These are phyloP conservation scores for Conus canariensis DNA, from an alignment of 2,888 invertebrate genomes.

Conservation along the genomic window DNA sequence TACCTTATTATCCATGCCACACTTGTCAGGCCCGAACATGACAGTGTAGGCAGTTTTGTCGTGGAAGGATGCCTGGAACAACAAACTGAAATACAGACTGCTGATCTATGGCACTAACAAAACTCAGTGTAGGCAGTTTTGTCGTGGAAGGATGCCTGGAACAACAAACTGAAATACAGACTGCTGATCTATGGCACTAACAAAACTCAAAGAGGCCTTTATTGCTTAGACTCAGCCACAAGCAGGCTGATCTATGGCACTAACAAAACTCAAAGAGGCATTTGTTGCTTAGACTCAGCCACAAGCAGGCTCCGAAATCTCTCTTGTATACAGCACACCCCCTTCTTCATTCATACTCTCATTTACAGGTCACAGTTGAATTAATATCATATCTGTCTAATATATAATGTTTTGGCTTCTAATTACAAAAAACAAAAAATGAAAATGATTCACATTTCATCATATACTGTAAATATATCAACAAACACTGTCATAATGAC, in stretches of 20 bases:
- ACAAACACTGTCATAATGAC: too few relatives aligned
- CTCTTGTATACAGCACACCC: not conserved
- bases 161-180: constrained; percentile 41
- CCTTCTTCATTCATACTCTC: not conserved
- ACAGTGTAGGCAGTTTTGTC: constrained; percentile 99
- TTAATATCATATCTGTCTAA: too few relatives aligned
- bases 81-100: constrained; percentile 3
- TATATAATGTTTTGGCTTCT: too few relatives aligned
- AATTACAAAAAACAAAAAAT: too few relatives aligned
- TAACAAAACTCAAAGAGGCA: not conserved
- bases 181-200: not conserved
- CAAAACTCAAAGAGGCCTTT: not conserved
- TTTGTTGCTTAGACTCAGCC: too few relatives aligned
- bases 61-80: constrained; percentile 85
- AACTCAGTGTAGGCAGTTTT: constrained; percentile 94
- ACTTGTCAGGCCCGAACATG: constrained; percentile 99
- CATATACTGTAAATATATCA: too few relatives aligned
- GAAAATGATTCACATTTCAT: too few relatives aligned
- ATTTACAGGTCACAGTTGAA: too few relatives aligned
- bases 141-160: constrained; percentile 89
- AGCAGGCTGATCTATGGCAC: too few relatives aligned
- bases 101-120: not conserved
- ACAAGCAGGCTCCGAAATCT: too few relatives aligned
- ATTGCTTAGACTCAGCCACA: too few relatives aligned
- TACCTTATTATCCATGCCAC: constrained; percentile 96